Base-by-base conservation (phyloP, 2,888 invertebrate species). In the Sicus ferrugineus region DNA sequence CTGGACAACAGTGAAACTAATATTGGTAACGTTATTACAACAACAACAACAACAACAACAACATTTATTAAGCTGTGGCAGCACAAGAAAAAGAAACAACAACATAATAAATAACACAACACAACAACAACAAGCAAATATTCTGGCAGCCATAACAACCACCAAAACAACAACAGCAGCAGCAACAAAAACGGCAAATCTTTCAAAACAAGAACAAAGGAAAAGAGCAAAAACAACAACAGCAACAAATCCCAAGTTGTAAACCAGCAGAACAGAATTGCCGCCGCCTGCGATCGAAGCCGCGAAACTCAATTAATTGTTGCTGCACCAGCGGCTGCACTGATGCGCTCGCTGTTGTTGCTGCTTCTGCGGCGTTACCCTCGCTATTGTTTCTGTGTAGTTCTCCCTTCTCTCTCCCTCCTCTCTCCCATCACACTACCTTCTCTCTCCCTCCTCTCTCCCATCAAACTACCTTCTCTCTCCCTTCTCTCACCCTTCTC, bases 151-250 rank as follows among this genome's bases (percentile, higher is more conserved):
- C n/a, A n/a, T n/a, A n/a, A n/a, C n/a, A n/a, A n/a, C n/a, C n/a
- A n/a, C n/a, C 16, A 21, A 54, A 54, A 28, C 26, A 21, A 16
- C 54, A 54, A 26, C 54, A 61, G 11, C 59, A 30, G 9, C 31
- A 59, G 16, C 59, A 59, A 38, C 59, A 61, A 61, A n/a, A 31
- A 61, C 34, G n/a, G n/a, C n/a, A n/a, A n/a, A n/a, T n/a, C n/a
- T n/a, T n/a, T n/a, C n/a, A n/a, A n/a, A n/a, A n/a, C n/a, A n/a
- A n/a, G n/a, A n/a, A 19, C 30, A 63, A 46, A 62, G 11, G n/a
- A n/a, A n/a, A n/a, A n/a, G n/a, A n/a, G n/a, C n/a, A n/a, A 19
- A 19, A 63, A 46, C 21, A 62, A n/a, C 38, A 30, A 31, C 58
- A 2, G 28, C 61, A 46, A 28, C 26, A 62, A 62, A 42, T n/a